A percentile compares a stretch with the other conserved stretches of the same genome.
These are phyloP conservation scores for Liposcelis brunnea DNA, from an alignment of 2,888 invertebrate genomes.

Conservation along the genomic window DNA sequence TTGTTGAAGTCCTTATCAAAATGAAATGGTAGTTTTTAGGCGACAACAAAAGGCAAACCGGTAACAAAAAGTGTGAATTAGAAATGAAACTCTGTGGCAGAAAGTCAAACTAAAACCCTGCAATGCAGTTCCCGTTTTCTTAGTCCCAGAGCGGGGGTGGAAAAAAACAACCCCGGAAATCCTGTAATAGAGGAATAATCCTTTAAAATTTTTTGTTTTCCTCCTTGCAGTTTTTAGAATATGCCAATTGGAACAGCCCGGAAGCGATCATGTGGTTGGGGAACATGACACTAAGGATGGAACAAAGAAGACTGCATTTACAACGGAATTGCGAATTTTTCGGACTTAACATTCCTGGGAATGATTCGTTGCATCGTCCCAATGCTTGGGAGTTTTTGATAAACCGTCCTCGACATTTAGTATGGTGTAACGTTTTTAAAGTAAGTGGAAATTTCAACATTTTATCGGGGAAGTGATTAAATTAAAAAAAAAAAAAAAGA, in stretches of 20 bases:
- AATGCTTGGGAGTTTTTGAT: constrained; percentile 77
- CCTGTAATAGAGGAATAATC: constrained; percentile 5
- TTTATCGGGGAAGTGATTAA: no score
- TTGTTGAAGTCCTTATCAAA: no score
- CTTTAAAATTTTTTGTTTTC: background rate
- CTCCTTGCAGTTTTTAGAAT: background rate
- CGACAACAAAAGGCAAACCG: constrained; percentile 17
- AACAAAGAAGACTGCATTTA: constrained; percentile 37
- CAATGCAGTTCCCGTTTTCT: background rate
- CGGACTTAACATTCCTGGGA: constrained; percentile 39
- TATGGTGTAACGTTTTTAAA: constrained; percentile 67
- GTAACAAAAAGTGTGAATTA: constrained; percentile 19
- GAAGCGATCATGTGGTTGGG: constrained; percentile 14
- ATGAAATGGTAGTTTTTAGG: constrained; percentile 25
- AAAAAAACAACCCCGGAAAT: constrained; percentile 3
- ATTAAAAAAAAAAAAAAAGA: background rate
- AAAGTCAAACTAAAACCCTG: no score
- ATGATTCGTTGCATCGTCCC: constrained; percentile 39
- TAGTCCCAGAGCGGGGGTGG: constrained; percentile 5
- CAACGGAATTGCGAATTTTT: constrained; percentile 40
- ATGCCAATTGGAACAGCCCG: constrained; percentile 8
- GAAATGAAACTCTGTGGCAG: background rate
- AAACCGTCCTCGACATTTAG: constrained; percentile 58
- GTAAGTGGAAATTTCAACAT: constrained; percentile 22
- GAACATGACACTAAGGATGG: constrained; percentile 38